Evolutionary conservation across 2,888 invertebrate genomes (phyloP).

Genomic region (Apodemia duryi): DNA sequence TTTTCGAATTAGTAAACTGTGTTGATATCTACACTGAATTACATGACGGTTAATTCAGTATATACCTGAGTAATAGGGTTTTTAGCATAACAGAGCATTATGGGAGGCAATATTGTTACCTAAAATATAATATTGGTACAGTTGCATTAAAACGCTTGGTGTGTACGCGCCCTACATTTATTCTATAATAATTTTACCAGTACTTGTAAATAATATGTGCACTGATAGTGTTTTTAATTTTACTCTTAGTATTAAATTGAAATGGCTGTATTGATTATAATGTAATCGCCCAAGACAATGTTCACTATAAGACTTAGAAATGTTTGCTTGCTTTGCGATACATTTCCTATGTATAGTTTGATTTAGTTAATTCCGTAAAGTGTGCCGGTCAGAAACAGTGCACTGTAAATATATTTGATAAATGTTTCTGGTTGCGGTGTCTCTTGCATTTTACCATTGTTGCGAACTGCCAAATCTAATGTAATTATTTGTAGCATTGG

Average conservation of each 20-base stretch:
- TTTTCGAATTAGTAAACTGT: neutral
- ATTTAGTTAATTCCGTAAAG: conserved; percentile 36
- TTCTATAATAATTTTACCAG: conserved; percentile 51
- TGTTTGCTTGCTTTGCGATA: conserved; percentile 43
- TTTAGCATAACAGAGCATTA: too few species aligned
- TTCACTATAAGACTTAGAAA: conserved; percentile 33
- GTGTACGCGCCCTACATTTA: conserved; percentile 40
- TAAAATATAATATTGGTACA: too few species aligned
- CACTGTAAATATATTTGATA: conserved; percentile 65
- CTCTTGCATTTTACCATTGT: conserved; percentile 77
- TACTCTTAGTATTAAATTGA: conserved; percentile 48
- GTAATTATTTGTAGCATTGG: conserved; percentile 60
- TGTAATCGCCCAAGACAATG: conserved; percentile 48
- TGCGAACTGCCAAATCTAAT: conserved; percentile 77
- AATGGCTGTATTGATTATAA: conserved; percentile 64
- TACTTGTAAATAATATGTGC: conserved; percentile 57
- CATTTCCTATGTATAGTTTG: conserved; percentile 49
- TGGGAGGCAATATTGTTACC: too few species aligned
- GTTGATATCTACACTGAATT: too few species aligned
- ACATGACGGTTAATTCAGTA: too few species aligned
- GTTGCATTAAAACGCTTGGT: conserved; percentile 21
- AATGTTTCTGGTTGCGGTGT: conserved; percentile 60
- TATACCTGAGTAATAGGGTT: too few species aligned
- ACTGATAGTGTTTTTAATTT: conserved; percentile 71
- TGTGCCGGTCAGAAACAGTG: conserved; percentile 37